phyloP scores from a whole-genome alignment of 2,113 vertebrate genomes.

The Eublepharis macularius region DNA sequence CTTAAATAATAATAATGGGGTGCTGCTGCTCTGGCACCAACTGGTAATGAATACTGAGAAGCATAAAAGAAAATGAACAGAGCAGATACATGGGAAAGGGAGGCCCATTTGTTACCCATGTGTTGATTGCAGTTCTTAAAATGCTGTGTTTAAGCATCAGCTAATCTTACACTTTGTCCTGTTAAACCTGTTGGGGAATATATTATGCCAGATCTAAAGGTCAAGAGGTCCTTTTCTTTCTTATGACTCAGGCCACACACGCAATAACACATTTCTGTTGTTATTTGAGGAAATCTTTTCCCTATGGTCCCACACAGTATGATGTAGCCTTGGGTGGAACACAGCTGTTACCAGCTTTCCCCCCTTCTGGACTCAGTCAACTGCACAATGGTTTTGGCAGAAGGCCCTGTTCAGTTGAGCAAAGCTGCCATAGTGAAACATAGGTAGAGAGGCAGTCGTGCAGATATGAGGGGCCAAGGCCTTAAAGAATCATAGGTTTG shows the following conservation, averaged over 20 bases:
- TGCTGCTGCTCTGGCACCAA: background rate
- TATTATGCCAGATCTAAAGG: background rate
- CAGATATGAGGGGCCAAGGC: too few relatives aligned
- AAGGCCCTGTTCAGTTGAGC: too few relatives aligned
- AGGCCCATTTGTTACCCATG: background rate
- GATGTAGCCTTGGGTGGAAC: too few relatives aligned
- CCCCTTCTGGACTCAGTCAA: too few relatives aligned
- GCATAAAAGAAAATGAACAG: background rate
- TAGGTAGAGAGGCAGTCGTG: too few relatives aligned
- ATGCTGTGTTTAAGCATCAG: background rate
- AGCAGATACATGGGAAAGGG: background rate
- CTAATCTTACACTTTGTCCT: background rate
- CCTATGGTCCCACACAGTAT: too few relatives aligned
- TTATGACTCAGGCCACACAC: background rate
- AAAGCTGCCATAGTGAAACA: too few relatives aligned
- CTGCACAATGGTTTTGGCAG: too few relatives aligned
- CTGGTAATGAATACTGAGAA: background rate
- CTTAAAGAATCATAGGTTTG: too few relatives aligned
- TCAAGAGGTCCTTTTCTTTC: background rate
- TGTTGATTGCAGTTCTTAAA: background rate
- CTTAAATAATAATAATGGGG: background rate
- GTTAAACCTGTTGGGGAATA: background rate
- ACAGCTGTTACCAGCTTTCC: too few relatives aligned
- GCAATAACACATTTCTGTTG: too few relatives aligned
- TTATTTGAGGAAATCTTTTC: too few relatives aligned